Evolutionary conservation across 2,888 invertebrate genomes (phyloP), one percentile per base, ranked within the genome.

Genomic region (Clanis bilineata): DNA sequence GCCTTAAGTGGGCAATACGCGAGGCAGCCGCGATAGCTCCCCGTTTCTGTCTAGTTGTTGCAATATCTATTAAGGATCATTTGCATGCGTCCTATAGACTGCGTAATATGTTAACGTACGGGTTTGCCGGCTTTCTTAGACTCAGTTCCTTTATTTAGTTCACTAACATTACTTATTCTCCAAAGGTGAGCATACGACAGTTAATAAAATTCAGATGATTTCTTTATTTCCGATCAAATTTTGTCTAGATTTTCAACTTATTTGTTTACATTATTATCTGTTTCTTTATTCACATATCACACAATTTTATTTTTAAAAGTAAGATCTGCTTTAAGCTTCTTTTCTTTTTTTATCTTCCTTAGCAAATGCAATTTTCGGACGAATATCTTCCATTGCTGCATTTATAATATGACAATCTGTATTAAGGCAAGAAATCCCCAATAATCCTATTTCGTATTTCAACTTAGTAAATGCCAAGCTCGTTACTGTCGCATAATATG

Each of bases 11-110:
- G 57, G 32, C 32, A 51, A 62, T 64, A 63, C 44, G 62, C 62
- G 64, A 58, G 51, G 51, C 28, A 32, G 51, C 47, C 25, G 1
- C 45, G 51, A 51, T 51, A 51, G 51, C 51, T 51, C 51, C 59
- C 61, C 43, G 55, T 43, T 28, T 41, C 23, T 64, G 62, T 62
- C 32, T 58, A 61, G 63, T 61, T 63, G 63, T 65, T 67, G 68
- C 69, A 69, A 73, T 71, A 67, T 70, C 72, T 70, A 74, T 71
- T 70, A 71, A 65, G 59, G 67, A 74, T 70, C 66, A 74, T 74
- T 76, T 75, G 68, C 72, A 75, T 75, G 68, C 70, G 68, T 64
- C 67, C 67, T 68, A 60, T 66, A 25, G 10, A 1, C 47, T 44
- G 32, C 25, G 44, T 28, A 56, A 56, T 57, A 57, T 45, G 21